Percentiles rank a stretch among this genome's conserved stretches.
phyloP scores from a whole-genome alignment of 1,140 invertebrate species.

The Ceratitis capitata region DNA sequence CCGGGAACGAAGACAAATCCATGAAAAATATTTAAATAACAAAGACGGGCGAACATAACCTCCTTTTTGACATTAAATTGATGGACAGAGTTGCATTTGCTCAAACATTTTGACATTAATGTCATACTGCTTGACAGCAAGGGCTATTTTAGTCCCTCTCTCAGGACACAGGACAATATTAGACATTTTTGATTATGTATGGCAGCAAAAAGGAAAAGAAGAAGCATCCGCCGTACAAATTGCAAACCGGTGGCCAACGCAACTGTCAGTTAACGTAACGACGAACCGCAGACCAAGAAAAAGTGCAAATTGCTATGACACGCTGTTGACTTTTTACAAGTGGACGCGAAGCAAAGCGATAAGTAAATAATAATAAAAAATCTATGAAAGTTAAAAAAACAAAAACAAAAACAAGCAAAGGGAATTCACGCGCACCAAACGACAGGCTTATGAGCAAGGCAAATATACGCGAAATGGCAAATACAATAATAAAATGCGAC shows the following conservation, averaged over 20 bases:
- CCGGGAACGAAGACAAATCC: too few species aligned
- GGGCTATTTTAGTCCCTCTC: background rate
- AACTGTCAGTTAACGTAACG: background rate
- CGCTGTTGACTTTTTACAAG: conserved; percentile 34
- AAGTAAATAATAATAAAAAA: conserved; percentile 12
- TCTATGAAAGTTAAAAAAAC: too few species aligned
- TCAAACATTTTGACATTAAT: background rate
- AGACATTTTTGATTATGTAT: background rate
- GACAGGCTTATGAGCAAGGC: background rate
- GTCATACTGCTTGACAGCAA: background rate
- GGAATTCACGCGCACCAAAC: background rate
- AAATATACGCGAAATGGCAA: background rate
- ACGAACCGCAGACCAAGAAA: background rate
- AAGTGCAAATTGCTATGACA: conserved; percentile 39
- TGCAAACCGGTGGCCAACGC: background rate
- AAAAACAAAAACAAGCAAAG: background rate
- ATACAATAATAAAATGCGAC: conserved; percentile 18
- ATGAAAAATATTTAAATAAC: too few species aligned
- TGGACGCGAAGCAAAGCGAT: background rate
- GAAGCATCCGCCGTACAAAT: background rate
- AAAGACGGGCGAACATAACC: too few species aligned
- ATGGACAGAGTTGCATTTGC: background rate
- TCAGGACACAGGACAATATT: background rate
- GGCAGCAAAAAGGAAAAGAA: background rate
- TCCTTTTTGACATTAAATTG: background rate